These are phyloP conservation scores for Drosophila austrosaltans DNA, from an alignment of 2,888 invertebrate genomes.

Conservation along the genomic window DNA sequence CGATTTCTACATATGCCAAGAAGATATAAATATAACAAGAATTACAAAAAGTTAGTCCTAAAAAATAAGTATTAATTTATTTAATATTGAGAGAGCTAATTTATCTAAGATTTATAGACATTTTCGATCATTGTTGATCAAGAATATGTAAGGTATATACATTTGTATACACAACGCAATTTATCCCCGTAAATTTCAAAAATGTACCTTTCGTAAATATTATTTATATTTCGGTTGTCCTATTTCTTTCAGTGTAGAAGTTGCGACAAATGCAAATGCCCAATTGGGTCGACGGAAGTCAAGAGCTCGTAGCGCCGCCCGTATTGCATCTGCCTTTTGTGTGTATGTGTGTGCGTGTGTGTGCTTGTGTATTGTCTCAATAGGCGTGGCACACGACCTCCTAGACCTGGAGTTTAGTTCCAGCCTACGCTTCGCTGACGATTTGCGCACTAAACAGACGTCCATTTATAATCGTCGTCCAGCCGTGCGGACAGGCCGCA, in stretches of 20 bases:
- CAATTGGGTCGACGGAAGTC: conserved; percentile 67
- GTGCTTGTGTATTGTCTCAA: conserved; percentile 7
- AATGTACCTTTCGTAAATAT: background rate
- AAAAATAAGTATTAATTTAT: too few relatives aligned
- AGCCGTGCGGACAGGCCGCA: conserved; percentile 73
- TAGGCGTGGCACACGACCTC: conserved; percentile 58
- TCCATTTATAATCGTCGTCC: conserved; percentile 76
- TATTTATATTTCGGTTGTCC: background rate
- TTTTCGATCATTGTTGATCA: too few relatives aligned
- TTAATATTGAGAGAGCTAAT: too few relatives aligned
- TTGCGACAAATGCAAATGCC: conserved; percentile 70
- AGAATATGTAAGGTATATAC: too few relatives aligned
- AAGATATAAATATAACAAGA: too few relatives aligned
- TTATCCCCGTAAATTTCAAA: background rate
- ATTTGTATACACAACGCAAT: too few relatives aligned
- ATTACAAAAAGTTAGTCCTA: too few relatives aligned
- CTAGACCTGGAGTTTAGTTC: conserved; percentile 23
- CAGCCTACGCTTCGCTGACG: conserved; percentile 67
- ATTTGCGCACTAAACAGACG: conserved; percentile 71
- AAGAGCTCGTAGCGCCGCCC: conserved; percentile 55
- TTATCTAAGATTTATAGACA: too few relatives aligned
- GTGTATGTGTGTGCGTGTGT: background rate
- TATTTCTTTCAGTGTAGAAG: background rate
- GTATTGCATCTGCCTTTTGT: conserved; percentile 64
- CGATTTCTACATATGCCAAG: too few relatives aligned